Evolutionary conservation across 2,888 invertebrate genomes (phyloP).

Genomic region (Tortricodes alternella): DNA sequence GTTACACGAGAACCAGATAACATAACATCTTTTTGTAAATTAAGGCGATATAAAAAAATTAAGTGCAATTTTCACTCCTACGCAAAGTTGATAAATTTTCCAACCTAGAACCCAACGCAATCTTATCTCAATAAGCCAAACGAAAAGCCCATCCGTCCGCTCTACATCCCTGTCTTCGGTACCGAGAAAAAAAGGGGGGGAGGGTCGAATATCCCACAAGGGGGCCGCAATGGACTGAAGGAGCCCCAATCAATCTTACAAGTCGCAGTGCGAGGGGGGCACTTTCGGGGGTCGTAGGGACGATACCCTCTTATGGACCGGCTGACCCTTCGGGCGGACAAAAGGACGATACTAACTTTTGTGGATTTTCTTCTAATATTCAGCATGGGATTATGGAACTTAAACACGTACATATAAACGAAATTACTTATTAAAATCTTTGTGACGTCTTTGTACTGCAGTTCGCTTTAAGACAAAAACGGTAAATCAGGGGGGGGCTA

Average conservation of each 20-base stretch:
- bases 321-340: constrained; percentile 72
- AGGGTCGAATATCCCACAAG: constrained; percentile 76
- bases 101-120: too few relatives aligned
- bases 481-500: too few relatives aligned
- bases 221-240: constrained; percentile 81
- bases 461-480: too few relatives aligned
- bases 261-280: constrained; percentile 67
- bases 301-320: constrained; percentile 77
- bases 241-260: constrained; percentile 84
- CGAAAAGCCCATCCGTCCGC: constrained; percentile 53
- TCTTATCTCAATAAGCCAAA: constrained; percentile 2
- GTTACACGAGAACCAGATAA: too few relatives aligned
- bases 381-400: background rate
- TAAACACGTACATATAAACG: background rate
- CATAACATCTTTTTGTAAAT: too few relatives aligned
- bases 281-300: constrained; percentile 72
- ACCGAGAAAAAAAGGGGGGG: constrained; percentile 76
- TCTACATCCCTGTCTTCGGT: constrained; percentile 57
- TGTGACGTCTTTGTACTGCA: too few relatives aligned
- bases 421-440: too few relatives aligned
- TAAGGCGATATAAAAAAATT: too few relatives aligned
- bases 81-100: too few relatives aligned
- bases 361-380: constrained; percentile 18
- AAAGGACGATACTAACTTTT: constrained; percentile 28
- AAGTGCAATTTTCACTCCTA: too few relatives aligned